These are phyloP conservation scores for Pyrrhia umbra DNA, from an alignment of 2,888 invertebrate genomes.

Conservation along the genomic window DNA sequence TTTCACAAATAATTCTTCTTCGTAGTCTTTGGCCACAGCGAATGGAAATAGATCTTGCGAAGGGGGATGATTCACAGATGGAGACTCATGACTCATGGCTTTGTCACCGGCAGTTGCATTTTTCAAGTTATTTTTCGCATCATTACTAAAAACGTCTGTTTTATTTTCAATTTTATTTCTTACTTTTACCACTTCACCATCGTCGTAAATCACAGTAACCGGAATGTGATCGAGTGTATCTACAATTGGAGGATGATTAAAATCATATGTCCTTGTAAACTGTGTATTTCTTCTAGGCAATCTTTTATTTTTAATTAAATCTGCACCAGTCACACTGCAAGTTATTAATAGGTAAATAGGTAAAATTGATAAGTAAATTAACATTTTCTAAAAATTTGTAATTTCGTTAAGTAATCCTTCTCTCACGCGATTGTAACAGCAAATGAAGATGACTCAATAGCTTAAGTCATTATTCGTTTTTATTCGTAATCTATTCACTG, in stretches of 20 bases:
- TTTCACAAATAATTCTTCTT: slow-evolving; percentile 9
- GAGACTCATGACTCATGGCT: slow-evolving; percentile 16
- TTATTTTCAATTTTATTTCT: slow-evolving; percentile 16
- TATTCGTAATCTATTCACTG: slow-evolving; percentile 76
- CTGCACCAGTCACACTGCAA: slow-evolving; percentile 59
- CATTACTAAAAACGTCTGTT: neutral
- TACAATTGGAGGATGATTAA: slow-evolving; percentile 71
- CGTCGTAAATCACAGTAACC: slow-evolving; percentile 57
- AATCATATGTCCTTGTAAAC: slow-evolving; percentile 46
- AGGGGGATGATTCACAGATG: slow-evolving; percentile 10
- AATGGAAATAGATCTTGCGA: neutral
- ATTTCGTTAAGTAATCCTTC: slow-evolving; percentile 68
- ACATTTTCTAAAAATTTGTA: slow-evolving; percentile 55
- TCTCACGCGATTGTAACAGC: slow-evolving; percentile 73
- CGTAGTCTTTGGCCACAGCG: neutral
- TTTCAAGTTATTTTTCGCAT: slow-evolving; percentile 1
- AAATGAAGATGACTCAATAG: slow-evolving; percentile 79
- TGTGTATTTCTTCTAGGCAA: slow-evolving; percentile 30
- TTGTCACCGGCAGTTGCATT: neutral
- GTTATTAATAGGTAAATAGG: slow-evolving; percentile 47
- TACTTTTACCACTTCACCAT: slow-evolving; percentile 31
- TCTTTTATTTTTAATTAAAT: slow-evolving; percentile 47
- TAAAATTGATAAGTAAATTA: slow-evolving; percentile 30
- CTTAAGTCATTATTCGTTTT: slow-evolving; percentile 68
- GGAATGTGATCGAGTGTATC: slow-evolving; percentile 65